Percentiles rank a stretch among this genome's conserved stretches.
phyloP scores from a whole-genome alignment of 2,113 vertebrate species.

The Pelecanoides urinatrix region DNA sequence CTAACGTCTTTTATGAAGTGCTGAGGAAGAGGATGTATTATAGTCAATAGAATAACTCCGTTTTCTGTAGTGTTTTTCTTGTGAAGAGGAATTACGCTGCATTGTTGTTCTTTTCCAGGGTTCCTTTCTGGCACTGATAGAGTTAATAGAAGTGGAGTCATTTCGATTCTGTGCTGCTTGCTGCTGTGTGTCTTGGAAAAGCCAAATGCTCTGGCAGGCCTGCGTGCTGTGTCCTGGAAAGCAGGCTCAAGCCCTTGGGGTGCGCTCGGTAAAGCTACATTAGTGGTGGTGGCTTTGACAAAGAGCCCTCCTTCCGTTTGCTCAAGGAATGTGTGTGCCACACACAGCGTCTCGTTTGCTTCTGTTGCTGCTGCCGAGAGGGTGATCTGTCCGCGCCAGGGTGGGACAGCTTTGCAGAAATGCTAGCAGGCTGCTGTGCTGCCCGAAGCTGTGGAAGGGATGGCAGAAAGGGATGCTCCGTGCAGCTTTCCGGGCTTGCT shows the following conservation, averaged over 20 bases:
- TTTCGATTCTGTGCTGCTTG: not conserved
- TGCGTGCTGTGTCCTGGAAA: not conserved
- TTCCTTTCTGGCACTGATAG: not conserved
- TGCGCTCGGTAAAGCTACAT: not conserved
- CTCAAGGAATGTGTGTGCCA: not conserved
- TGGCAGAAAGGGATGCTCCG: not conserved
- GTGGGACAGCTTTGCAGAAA: not conserved
- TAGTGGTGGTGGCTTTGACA: not conserved
- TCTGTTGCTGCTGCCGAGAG: not conserved
- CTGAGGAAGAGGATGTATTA: not conserved
- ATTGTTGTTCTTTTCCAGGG: not conserved
- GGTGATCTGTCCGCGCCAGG: accelerated
- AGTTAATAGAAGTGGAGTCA: constrained; percentile 23
- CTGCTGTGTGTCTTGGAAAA: constrained; percentile 27
- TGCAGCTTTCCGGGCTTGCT: not conserved
- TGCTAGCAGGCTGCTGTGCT: not conserved
- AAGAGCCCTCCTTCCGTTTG: not conserved
- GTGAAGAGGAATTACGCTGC: not conserved
- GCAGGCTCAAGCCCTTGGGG: not conserved
- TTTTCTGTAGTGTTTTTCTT: not conserved
- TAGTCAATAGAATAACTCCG: not conserved
- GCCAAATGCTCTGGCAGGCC: not conserved
- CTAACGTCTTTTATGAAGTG: not conserved
- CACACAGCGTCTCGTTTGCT: not conserved
- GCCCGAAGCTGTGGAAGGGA: not conserved